Evolutionary conservation across 2,113 vertebrate genomes (phyloP), one percentile per base, ranked within the genome.

Genomic region (Hemibagrus wyckioides): DNA sequence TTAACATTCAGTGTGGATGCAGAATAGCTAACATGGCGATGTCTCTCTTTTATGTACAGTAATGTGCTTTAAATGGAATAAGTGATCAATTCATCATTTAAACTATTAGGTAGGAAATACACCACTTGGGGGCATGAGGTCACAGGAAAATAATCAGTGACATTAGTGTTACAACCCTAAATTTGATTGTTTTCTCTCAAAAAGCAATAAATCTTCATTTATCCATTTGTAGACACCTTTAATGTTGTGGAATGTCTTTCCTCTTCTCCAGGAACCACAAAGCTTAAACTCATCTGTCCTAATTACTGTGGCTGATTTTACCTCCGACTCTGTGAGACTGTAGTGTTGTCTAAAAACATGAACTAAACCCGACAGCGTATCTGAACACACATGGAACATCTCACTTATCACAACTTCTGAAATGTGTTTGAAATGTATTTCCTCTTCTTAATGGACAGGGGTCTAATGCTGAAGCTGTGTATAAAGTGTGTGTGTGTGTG

Each of bases 1-100:
- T 85, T 85, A 59, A 36, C 52, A 85, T 57, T 57, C 50, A 84
- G n/a, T 25, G 63, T 69, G 28, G 25, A 54, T 79, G 52, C 28
- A n/a, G 15, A 69, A 69, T 17, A n/a, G 10, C 11, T 65, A 36
- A 67, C n/a, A 15, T 19, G 6, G 30, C 30, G 6, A 15, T 14
- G 0, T 36, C 65, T 33, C 63, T 69, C 33, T 36, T 33, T 36
- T 36, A 5, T 19, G 7, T 69, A 36, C n/a, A n/a, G n/a, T 69
- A 2, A 19, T 36, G 33, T 69, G 6, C 65, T 65, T 65, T 30
- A 65, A 65, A 65, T 8, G 3, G 67, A 71, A 9, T 71, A 23
- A 71, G 23, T 28, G 36, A 44, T 39, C 13, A 75, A 44, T 69
- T 14, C 13, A 25, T 2, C 36, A 41, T 71, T 10, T 17, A 73